These are phyloP conservation scores for Ectobius pallidus DNA, from an alignment of 2,888 invertebrate species.

Conservation along the genomic window DNA sequence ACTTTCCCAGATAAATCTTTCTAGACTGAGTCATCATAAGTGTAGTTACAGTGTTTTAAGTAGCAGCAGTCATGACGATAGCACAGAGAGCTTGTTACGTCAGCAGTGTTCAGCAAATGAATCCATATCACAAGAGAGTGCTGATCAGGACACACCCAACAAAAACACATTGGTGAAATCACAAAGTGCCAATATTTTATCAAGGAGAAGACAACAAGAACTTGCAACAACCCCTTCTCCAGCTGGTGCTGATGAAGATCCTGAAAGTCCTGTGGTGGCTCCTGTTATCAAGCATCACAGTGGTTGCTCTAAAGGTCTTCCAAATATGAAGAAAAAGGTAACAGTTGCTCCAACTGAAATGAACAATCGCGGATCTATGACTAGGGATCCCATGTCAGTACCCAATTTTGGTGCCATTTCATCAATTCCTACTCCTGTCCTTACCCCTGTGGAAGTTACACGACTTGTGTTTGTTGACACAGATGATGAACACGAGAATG, in stretches of 20 bases:
- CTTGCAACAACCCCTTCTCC: slow-evolving; percentile 63
- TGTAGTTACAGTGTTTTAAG: slow-evolving; percentile 74
- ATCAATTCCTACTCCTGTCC: slow-evolving; percentile 64
- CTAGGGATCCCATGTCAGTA: slow-evolving; percentile 74
- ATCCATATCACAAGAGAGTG: neutral
- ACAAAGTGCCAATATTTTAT: slow-evolving; percentile 56
- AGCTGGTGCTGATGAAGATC: slow-evolving; percentile 57
- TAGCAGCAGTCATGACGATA: slow-evolving; percentile 67
- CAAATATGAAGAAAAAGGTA: slow-evolving; percentile 4
- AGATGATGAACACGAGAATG: slow-evolving; percentile 63
- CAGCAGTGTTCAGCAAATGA: slow-evolving; percentile 16
- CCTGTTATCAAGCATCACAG: slow-evolving; percentile 49
- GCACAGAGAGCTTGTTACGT: slow-evolving; percentile 64
- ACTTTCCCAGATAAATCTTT: slow-evolving; percentile 72
- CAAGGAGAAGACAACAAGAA: slow-evolving; percentile 47
- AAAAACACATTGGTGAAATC: slow-evolving; percentile 55
- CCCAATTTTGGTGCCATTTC: slow-evolving; percentile 71
- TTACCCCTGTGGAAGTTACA: slow-evolving; percentile 71
- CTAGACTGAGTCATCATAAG: slow-evolving; percentile 65
- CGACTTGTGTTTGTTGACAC: slow-evolving; percentile 73
- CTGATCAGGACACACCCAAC: neutral
- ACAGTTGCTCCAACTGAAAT: slow-evolving; percentile 44
- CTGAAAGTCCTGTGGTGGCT: slow-evolving; percentile 15
- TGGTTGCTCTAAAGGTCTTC: slow-evolving; percentile 24
- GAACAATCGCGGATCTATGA: slow-evolving; percentile 51